Evolutionary conservation across 2,113 vertebrate genomes (phyloP).

Genomic region (Capreolus pygargus): DNA sequence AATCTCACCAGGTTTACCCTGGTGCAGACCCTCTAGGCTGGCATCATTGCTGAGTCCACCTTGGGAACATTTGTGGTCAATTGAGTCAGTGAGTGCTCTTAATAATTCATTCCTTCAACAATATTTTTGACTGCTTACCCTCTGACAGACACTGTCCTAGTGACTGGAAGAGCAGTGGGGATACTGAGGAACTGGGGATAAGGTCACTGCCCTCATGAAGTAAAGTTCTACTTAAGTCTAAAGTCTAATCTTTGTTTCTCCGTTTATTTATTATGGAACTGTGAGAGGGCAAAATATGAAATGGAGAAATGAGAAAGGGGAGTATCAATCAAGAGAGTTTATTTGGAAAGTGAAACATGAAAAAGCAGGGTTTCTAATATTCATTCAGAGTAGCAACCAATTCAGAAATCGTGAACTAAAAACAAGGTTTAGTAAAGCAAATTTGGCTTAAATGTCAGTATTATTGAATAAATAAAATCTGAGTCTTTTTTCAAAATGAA

Average conservation of each 20-base stretch:
- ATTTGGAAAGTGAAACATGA: background rate
- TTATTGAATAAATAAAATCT: slow-evolving; percentile 61
- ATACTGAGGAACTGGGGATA: background rate
- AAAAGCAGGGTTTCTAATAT: slow-evolving; percentile 34
- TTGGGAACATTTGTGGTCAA: background rate
- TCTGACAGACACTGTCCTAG: background rate
- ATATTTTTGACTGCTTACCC: background rate
- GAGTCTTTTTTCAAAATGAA: slow-evolving; percentile 71
- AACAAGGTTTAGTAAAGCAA: slow-evolving; percentile 33
- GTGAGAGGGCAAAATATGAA: background rate
- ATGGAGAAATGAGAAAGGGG: background rate
- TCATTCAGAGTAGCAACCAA: slow-evolving; percentile 66
- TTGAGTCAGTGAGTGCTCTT: background rate
- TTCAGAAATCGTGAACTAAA: slow-evolving; percentile 55
- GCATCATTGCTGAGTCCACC: background rate
- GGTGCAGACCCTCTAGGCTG: background rate
- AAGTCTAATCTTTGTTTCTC: background rate
- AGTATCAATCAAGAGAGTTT: background rate
- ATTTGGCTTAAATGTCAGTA: slow-evolving; percentile 48
- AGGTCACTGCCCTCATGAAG: background rate
- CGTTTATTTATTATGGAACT: background rate
- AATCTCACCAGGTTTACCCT: background rate
- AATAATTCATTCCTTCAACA: background rate
- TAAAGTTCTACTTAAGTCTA: background rate
- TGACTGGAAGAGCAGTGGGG: background rate